Base-by-base conservation (phyloP, 2,113 vertebrate species). In the Phocoena phocoena region DNA sequence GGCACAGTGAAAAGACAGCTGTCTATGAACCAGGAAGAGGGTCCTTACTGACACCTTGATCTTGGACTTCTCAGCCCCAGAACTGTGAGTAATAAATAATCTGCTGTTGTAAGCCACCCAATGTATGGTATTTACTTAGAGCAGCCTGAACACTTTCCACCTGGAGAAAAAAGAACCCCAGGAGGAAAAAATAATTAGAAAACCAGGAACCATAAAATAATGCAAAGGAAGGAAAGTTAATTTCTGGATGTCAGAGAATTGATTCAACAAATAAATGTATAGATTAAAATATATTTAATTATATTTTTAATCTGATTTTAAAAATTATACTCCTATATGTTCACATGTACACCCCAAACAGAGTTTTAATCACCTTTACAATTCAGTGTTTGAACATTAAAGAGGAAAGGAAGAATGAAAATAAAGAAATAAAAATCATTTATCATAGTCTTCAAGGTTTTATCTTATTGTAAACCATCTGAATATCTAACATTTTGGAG, bases 341-440 rank as follows among this genome's bases (percentile, higher is more conserved):
- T 67, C 21, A 83, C 6, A 68, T 17, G 67, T 44, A 28, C 1
- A 87, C 1, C 10, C 41, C 21, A 60, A 65, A 74, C n/a, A 38
- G 2, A 33, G 47, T 82, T 81, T 92, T 83, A 50, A 60, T 85
- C 33, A 70, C 25, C 33, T 58, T 81, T 21, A 81, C 53, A 80
- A 55, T 74, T 12, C 5, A 80, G 44, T 53, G 8, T 94, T 96
- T 83, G 70, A 96, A 95, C 4, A 94, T 77, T 60, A 95, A 83
- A 83, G 50, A 5, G 55, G 44, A 95, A 77, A 73, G 2, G 1
- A 77, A 26, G 8, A 84, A 58, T 44, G 36, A 38, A 88, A 74
- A 88, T n/a, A 36, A 94, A 63, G 18, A 50, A 76, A n/a, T 65
- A 74, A 84, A 83, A 90, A 21, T 1, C 21, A 70, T 60, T 79